Evolutionary conservation across 2,113 vertebrate genomes (phyloP), one percentile per base, ranked within the genome.

Genomic region (Phainopepla nitens): DNA sequence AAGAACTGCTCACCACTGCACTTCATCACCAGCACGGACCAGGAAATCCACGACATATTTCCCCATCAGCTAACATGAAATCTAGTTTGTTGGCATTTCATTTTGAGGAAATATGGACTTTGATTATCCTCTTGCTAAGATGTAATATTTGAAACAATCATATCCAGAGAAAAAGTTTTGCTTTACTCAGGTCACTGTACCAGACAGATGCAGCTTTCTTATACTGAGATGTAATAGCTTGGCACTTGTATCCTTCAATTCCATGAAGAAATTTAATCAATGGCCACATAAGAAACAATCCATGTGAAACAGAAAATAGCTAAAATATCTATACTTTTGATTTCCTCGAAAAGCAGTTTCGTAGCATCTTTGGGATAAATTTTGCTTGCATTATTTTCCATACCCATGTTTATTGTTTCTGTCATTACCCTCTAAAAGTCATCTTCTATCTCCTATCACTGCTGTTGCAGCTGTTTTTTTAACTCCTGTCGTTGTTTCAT

Each of bases 321-420:
- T 78, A 33, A 66, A 58, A 58, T 71, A 54, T 15, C 1, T 54
- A 6, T 54, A 20, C 9, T 58, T 87, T 54, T 73, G 11, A 17
- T 75, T 94, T 91, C 27, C 47, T 60, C 82, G 56, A 68, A 66
- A 90, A 81, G 27, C 19, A 62, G 10, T 84, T 95, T 58, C 66
- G 23, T 71, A 62, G 11, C 33, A 64, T 51, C 13, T 75, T 58
- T 60, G 44, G 60, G 64, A 57, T 14, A 6, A 53, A 15, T 68
- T 62, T 85, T 57, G 27, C 6, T 50, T 54, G 24, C 0, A 0
- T 1, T 36, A 50, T 64, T 45, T 27, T 1, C 5, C 20, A 20
- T n/a, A 7, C 2, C 4, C 6, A 1, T 62, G 9, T 78, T 82
- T 82, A n/a, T 56, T 71, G 31, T 53, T 6, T 44, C 25, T 51